These are phyloP conservation scores for Drosophila diplacantha DNA, from an alignment of 2,888 invertebrate genomes.

Conservation along the genomic window DNA sequence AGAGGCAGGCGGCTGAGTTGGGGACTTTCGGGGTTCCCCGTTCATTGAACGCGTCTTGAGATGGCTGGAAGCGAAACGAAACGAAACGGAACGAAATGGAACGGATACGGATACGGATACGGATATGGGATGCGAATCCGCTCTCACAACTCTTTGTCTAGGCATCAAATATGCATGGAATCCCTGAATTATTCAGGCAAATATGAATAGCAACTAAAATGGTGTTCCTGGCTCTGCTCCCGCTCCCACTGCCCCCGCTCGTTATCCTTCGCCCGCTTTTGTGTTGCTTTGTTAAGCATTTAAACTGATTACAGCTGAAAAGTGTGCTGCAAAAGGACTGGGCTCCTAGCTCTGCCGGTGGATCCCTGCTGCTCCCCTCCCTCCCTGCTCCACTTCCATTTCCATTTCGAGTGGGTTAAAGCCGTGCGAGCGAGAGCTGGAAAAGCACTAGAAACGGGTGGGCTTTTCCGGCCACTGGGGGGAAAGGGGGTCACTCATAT, in stretches of 20 bases:
- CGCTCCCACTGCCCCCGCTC: neutral
- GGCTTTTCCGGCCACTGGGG: neutral
- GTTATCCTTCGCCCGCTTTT: slow-evolving; percentile 29
- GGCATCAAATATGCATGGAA: slow-evolving; percentile 66
- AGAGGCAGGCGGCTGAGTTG: neutral
- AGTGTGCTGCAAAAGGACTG: slow-evolving; percentile 58
- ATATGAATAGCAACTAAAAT: slow-evolving; percentile 71
- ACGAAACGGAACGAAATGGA: slow-evolving; percentile 13
- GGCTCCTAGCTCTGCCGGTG: slow-evolving; percentile 7
- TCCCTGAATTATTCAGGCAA: slow-evolving; percentile 66
- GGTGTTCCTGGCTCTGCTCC: slow-evolving; percentile 23
- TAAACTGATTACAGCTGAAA: slow-evolving; percentile 69
- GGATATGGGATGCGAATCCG: slow-evolving; percentile 30
- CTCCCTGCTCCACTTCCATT: slow-evolving; percentile 13
- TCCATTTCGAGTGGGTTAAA: slow-evolving; percentile 16
- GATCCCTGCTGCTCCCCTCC: neutral
- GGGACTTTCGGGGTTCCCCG: slow-evolving; percentile 2
- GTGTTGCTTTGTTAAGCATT: slow-evolving; percentile 67
- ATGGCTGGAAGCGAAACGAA: slow-evolving; percentile 31
- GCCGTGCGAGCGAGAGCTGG: slow-evolving; percentile 9
- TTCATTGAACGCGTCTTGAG: slow-evolving; percentile 40
- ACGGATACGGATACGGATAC: slow-evolving; percentile 26
- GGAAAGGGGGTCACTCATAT: slow-evolving; percentile 53
- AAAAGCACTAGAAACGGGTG: neutral
- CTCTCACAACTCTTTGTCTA: slow-evolving; percentile 66